Percentiles rank a stretch among this genome's conserved stretches.
Conservation (phyloP, 2,113 vertebrate species). For the Leptobrachium ailaonicum region DNA sequence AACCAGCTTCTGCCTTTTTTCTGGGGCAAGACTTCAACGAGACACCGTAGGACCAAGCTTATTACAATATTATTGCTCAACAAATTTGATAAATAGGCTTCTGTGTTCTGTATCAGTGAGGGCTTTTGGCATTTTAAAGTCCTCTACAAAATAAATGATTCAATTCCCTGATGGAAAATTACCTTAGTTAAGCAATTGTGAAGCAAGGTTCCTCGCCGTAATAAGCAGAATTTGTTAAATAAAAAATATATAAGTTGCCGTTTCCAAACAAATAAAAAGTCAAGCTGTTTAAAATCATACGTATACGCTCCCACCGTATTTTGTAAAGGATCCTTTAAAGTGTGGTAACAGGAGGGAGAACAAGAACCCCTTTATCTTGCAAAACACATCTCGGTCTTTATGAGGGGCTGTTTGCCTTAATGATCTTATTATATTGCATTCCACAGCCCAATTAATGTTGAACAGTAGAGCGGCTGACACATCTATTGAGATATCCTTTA, state of each 20-base stretch:
- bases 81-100: conserved; percentile 50
- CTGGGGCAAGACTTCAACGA: conserved; percentile 36
- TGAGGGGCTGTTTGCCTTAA: conserved; percentile 63
- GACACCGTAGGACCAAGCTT: conserved; percentile 34
- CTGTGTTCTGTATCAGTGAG: conserved; percentile 41
- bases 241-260: conserved; percentile 46
- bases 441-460: conserved; percentile 67
- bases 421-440: conserved; percentile 58
- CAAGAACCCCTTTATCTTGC: conserved; percentile 54
- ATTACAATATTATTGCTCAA: conserved; percentile 50
- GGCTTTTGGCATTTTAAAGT: conserved; percentile 38
- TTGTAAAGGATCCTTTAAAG: conserved; percentile 39
- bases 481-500: conserved; percentile 69
- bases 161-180: conserved; percentile 48
- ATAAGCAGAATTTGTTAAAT: conserved; percentile 48
- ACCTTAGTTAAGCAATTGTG: conserved; percentile 46
- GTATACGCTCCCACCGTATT: conserved; percentile 20
- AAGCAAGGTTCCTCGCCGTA: conserved; percentile 35
- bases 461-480: conserved; percentile 70
- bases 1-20: conserved; percentile 24
- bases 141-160: conserved; percentile 48
- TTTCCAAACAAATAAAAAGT: conserved; percentile 51
- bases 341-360: conserved; percentile 40
- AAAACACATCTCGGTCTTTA: conserved; percentile 58
- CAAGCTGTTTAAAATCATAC: conserved; percentile 43